Conservation (phyloP, 2,797 vertebrate species). For the Cyprinodon diabolis region DNA sequence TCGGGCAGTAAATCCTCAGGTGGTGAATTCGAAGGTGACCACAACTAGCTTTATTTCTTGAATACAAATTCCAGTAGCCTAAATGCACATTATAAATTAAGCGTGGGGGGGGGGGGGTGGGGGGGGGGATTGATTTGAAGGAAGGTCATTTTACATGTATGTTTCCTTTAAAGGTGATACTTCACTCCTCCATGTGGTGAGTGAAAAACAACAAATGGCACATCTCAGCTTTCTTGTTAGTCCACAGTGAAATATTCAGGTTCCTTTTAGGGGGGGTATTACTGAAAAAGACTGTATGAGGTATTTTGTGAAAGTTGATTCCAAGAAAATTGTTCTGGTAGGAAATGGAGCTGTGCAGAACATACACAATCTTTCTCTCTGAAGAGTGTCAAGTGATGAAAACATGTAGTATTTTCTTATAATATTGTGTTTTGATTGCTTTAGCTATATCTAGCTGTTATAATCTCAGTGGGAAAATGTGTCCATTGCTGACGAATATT, state of each 20-base stretch:
- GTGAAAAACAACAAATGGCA: neutral
- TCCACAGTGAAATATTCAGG: neutral
- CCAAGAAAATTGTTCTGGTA: neutral
- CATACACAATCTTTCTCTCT: neutral
- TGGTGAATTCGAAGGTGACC: neutral
- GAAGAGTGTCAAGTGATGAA: neutral
- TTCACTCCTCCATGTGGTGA: no score
- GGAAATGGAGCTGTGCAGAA: neutral
- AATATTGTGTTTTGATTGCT: neutral
- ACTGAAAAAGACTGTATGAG: neutral
- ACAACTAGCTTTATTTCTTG: neutral
- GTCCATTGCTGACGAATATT: neutral
- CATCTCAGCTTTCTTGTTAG: neutral
- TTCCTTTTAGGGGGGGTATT: neutral
- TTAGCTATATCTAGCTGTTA: neutral
- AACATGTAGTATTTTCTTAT: neutral
- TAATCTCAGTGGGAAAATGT: neutral
- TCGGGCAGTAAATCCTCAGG: neutral
- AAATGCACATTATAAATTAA: neutral
- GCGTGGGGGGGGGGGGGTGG: neutral
- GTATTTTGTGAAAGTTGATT: neutral
- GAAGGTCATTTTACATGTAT: neutral
- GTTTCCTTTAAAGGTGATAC: neutral
- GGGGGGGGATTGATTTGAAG: neutral
- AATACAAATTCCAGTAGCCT: neutral